phyloP scores from a whole-genome alignment of 2,888 invertebrate genomes.

The Magallana nippona region DNA sequence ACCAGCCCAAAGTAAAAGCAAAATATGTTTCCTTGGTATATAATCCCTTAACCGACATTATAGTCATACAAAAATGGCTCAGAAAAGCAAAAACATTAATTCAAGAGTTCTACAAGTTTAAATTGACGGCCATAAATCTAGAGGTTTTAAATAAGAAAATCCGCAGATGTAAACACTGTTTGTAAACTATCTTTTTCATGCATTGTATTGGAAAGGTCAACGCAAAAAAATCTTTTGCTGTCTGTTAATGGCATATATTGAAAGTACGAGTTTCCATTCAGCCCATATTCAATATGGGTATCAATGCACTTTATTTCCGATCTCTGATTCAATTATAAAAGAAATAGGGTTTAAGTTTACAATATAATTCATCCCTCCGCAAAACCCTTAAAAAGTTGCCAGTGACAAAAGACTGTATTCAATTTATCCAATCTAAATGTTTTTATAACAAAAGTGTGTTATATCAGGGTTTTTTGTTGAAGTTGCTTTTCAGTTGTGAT shows the following conservation, averaged over 20 bases:
- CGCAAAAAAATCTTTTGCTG: not conserved
- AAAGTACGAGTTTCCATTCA: not conserved
- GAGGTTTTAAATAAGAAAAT: not conserved
- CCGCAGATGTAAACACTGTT: not conserved
- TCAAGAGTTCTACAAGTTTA: not conserved
- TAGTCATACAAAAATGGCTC: too few relatives aligned
- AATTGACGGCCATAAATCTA: not conserved
- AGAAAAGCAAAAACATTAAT: not conserved
- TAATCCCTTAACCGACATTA: too few relatives aligned
- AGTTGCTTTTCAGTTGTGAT: conserved; percentile 17
- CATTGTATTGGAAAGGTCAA: conserved; percentile 20
- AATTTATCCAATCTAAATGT: conserved; percentile 23
- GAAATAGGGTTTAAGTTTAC: conserved; percentile 19
- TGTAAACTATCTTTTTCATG: conserved; percentile 19
- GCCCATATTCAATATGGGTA: not conserved
- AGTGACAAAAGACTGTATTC: conserved; percentile 2
- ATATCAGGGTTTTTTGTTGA: conserved; percentile 17
- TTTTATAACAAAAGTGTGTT: conserved; percentile 35
- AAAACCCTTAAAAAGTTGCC: conserved; percentile 30
- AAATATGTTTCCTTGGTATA: too few relatives aligned
- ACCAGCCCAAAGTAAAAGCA: too few relatives aligned
- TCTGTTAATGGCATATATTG: conserved; percentile 5
- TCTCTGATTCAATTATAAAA: conserved; percentile 28
- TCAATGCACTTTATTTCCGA: conserved; percentile 20
- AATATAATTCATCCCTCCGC: not conserved